phyloP scores from a whole-genome alignment of 2,797 vertebrate species.

The Echiichthys vipera region DNA sequence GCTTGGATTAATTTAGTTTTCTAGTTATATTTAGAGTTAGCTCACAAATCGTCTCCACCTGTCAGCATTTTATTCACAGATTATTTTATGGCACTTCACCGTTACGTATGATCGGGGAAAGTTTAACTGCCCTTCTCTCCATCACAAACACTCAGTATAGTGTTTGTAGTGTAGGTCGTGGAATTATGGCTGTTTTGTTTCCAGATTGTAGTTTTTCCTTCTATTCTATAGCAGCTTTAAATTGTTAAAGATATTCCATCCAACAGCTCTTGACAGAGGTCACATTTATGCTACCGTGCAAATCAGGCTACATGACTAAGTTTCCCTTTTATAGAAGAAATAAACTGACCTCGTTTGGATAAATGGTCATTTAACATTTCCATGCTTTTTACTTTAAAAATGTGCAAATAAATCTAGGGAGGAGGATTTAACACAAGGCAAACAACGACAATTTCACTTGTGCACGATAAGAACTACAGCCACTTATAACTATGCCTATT shows the following conservation, averaged over 20 bases:
- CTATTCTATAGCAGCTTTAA: conserved; percentile 51
- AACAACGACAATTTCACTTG: conserved; percentile 75
- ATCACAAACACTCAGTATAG: not conserved
- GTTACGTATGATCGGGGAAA: not conserved
- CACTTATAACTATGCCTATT: conserved; percentile 79
- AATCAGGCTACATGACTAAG: conserved; percentile 56
- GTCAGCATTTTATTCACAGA: conserved; percentile 11
- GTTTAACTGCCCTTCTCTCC: not conserved
- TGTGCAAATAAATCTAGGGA: conserved; percentile 75
- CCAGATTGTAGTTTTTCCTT: conserved; percentile 30
- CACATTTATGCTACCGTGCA: conserved; percentile 66
- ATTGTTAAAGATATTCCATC: conserved; percentile 21
- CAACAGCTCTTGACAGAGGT: conserved; percentile 37
- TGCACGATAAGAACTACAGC: conserved; percentile 77
- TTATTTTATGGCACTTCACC: conserved; percentile 53
- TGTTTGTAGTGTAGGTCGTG: not conserved
- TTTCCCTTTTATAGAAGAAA: conserved; percentile 39
- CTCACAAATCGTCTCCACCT: conserved; percentile 6
- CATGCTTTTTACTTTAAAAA: conserved; percentile 41
- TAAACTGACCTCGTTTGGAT: conserved; percentile 41
- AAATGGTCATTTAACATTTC: conserved; percentile 30
- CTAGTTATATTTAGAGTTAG: conserved; percentile 5
- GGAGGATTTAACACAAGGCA: conserved; percentile 67
- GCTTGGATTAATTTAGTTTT: conserved; percentile 7
- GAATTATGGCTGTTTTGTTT: conserved; percentile 43